Evolutionary conservation across 2,113 vertebrate genomes (phyloP), one percentile per base, ranked within the genome.

Genomic region (Rallus limicola): DNA sequence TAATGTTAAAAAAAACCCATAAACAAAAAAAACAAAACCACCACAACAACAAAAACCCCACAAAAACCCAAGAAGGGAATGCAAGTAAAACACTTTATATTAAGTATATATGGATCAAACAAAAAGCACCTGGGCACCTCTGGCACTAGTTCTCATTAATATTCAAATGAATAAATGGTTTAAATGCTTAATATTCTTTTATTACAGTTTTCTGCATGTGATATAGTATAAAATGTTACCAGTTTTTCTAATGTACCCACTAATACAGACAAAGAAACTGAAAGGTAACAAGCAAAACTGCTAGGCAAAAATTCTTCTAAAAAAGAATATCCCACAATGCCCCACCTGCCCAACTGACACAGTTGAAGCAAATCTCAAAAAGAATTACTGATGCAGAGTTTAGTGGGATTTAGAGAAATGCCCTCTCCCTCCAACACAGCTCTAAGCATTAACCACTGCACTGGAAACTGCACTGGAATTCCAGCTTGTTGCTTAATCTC

Each of bases 151-250:
- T 83, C n/a, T 70, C 36, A 48, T 83, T 63, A 74, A 68, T 46
- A 63, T 55, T 19, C 4, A 13, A 82, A 76, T 17, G 24, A 87
- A 33, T 53, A 64, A 79, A 65, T 46, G 2, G 21, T n/a, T 72
- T 76, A 44, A 87, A 69, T 82, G 34, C 24, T 82, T 69, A 71
- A 44, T 82, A 83, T 31, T 74, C 46, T 90, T 75, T 83, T 77
- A 50, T 44, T 82, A n/a, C 38, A 31, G 44, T 80, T 76, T 82
- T 82, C 68, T 7, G 6, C 31, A 16, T 17, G 36, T 0, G 2
- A 15, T 13, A 8, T 10, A 36, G 38, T 38, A 68, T 70, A 58
- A 64, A 76, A 53, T 1, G 5, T 60, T 52, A 33, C 15, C 20
- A 40, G 59, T 24, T 70, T 44, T 74, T 62, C 64, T 86, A 70